Percentiles rank a stretch among this genome's conserved stretches.
phyloP scores from a whole-genome alignment of 2,888 invertebrate genomes.

The Abrostola tripartita region DNA sequence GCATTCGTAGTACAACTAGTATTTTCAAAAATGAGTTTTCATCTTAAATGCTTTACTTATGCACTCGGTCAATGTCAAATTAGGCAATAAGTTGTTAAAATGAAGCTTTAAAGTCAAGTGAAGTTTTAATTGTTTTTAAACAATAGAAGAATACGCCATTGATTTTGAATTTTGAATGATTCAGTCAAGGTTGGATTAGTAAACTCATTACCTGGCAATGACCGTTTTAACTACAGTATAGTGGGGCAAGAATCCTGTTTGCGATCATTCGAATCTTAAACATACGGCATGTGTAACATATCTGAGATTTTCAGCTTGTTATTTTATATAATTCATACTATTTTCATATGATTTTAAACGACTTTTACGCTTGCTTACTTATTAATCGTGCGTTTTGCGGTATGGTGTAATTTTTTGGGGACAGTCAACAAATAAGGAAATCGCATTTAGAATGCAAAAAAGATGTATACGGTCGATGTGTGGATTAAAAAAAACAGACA shows the following conservation, averaged over 20 bases:
- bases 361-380: too few relatives aligned
- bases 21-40: too few relatives aligned
- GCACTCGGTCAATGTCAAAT: slow-evolving; percentile 40
- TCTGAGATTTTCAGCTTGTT: neutral
- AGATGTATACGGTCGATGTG: too few relatives aligned
- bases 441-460: too few relatives aligned
- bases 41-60: too few relatives aligned
- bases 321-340: too few relatives aligned
- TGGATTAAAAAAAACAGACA: too few relatives aligned
- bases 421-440: too few relatives aligned
- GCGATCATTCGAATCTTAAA: slow-evolving; percentile 40
- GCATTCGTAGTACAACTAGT: too few relatives aligned
- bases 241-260: slow-evolving; percentile 55
- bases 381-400: too few relatives aligned
- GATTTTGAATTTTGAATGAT: slow-evolving; percentile 56
- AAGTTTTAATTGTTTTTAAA: slow-evolving; percentile 61
- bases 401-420: too few relatives aligned
- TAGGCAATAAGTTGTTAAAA: slow-evolving; percentile 6
- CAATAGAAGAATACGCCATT: slow-evolving; percentile 62
- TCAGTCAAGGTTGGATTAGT: slow-evolving; percentile 59
- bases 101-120: slow-evolving; percentile 31
- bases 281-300: neutral
- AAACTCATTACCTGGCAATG: slow-evolving; percentile 63
- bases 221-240: slow-evolving; percentile 55
- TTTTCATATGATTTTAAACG: too few relatives aligned